Conservation (phyloP, 1,140 invertebrate species). For the Gerris buenoi region DNA sequence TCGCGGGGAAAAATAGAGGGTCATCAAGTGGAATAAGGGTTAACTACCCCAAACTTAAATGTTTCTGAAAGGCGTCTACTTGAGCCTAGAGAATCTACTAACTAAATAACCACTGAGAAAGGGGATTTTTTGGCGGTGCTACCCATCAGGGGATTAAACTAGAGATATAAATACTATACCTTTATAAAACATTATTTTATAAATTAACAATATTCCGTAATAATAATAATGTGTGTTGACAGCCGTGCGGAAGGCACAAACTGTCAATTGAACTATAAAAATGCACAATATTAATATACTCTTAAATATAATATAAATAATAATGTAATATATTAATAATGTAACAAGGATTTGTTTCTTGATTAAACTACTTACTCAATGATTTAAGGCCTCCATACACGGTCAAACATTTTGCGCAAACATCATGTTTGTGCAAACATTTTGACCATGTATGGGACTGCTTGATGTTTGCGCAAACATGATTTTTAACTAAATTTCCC, state of each 20-base stretch:
- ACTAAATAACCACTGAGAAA: no score
- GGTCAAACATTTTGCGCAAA: not conserved
- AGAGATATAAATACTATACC: not conserved
- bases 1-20: no score
- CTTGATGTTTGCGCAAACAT: not conserved
- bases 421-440: not conserved
- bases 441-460: not conserved
- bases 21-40: no score
- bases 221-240: not conserved
- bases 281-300: not conserved
- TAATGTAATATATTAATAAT: not conserved
- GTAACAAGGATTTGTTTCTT: not conserved
- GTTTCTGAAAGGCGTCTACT: no score
- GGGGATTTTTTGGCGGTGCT: no score
- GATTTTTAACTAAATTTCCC: not conserved
- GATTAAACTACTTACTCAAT: not conserved
- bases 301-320: not conserved
- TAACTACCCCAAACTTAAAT: no score
- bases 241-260: no score
- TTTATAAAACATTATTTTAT: not conserved
- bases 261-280: not conserved
- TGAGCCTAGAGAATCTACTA: no score
- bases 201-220: no score
- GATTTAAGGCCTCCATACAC: not conserved
- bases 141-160: not conserved